These are phyloP conservation scores for Cacatua alba DNA, from an alignment of 2,113 vertebrate species.

Conservation along the genomic window DNA sequence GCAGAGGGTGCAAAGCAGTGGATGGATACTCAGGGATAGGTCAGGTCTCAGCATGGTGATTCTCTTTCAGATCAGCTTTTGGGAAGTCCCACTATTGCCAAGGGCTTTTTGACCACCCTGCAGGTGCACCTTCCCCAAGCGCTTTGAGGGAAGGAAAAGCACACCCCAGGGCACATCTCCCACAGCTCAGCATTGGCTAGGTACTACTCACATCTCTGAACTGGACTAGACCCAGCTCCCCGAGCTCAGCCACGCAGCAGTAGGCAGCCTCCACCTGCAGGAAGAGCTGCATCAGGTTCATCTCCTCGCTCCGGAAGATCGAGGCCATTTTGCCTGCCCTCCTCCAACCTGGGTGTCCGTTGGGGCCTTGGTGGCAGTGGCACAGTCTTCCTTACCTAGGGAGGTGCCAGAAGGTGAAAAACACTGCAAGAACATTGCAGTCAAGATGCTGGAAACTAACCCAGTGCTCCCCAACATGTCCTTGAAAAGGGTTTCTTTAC, in stretches of 20 bases:
- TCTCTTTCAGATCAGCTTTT: not conserved
- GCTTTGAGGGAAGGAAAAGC: not conserved
- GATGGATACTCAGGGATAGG: too few species aligned
- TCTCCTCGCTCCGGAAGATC: constrained; percentile 81
- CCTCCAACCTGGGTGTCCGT: not conserved
- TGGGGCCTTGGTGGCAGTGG: not conserved
- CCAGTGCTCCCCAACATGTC: fast-evolving
- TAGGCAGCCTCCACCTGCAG: constrained; percentile 84
- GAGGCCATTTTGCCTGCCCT: constrained; percentile 62
- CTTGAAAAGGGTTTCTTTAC: not conserved
- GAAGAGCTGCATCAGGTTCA: constrained; percentile 81
- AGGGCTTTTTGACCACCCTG: not conserved
- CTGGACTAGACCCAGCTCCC: constrained; percentile 82
- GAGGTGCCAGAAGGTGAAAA: not conserved
- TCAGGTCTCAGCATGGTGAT: fast-evolving
- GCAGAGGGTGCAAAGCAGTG: not conserved
- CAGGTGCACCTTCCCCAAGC: not conserved
- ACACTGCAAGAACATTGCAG: not conserved
- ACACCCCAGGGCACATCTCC: not conserved
- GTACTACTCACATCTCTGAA: constrained; percentile 81
- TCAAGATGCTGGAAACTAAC: not conserved
- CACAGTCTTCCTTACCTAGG: not conserved
- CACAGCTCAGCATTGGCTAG: not conserved
- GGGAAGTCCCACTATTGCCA: fast-evolving
- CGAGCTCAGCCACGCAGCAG: constrained; percentile 81